Evolutionary conservation across 1,140 invertebrate species (phyloP).

Genomic region (Bombus superbus): DNA sequence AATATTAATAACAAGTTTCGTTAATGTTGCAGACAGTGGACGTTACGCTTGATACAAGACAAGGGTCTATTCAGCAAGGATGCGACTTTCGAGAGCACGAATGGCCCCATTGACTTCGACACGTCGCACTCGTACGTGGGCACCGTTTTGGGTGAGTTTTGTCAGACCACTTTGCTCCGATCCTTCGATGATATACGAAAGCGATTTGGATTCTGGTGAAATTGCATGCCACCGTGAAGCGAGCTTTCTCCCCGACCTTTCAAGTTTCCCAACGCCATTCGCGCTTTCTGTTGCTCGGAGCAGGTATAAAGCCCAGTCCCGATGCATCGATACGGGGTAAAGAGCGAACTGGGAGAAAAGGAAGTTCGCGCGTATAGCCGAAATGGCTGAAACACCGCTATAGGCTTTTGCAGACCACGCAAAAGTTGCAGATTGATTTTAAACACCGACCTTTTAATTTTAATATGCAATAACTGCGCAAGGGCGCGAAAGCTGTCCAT

Average conservation of each 20-base stretch:
- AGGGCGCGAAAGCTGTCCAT: background rate
- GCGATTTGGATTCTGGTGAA: background rate
- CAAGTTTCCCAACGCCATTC: background rate
- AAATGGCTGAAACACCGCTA: background rate
- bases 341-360: background rate
- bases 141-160: conserved; percentile 88
- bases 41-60: conserved; percentile 89
- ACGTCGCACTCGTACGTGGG: conserved; percentile 89
- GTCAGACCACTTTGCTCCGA: background rate
- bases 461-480: conserved; percentile 16
- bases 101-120: conserved; percentile 89
- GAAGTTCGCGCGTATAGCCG: background rate
- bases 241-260: background rate
- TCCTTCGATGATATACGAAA: background rate
- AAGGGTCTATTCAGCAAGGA: conserved; percentile 90
- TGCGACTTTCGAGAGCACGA: conserved; percentile 90
- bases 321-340: background rate
- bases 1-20: background rate
- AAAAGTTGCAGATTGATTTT: conserved; percentile 8
- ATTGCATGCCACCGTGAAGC: background rate
- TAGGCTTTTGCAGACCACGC: too few relatives aligned
- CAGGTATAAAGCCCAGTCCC: background rate
- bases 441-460: background rate
- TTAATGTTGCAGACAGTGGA: conserved; percentile 88
- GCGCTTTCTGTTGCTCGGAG: background rate